Conservation (phyloP, 2,797 vertebrate species). For the Alosa sapidissima region DNA sequence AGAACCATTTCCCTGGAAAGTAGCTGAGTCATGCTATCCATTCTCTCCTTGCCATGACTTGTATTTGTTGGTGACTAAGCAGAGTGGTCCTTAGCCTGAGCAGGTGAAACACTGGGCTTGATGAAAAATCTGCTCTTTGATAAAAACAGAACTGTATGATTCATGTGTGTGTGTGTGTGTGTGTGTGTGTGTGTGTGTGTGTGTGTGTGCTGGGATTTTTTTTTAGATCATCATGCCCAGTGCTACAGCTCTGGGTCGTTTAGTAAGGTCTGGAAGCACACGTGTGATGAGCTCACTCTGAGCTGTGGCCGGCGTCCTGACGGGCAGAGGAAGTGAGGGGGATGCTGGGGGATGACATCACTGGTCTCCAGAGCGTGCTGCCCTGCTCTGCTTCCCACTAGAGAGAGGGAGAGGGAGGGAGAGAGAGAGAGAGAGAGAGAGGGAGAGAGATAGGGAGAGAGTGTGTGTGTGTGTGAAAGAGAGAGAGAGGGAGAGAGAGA, state of each 20-base stretch:
- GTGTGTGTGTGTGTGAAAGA: too few species aligned
- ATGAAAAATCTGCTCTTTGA: background rate
- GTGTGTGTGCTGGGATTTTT: background rate
- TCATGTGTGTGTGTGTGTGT: background rate
- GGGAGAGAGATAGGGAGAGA: too few species aligned
- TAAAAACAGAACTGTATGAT: background rate
- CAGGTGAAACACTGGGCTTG: background rate
- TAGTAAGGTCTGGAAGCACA: conserved; percentile 9
- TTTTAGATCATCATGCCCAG: background rate
- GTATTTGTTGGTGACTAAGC: background rate
- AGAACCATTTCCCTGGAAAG: conserved; percentile 1
- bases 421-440: background rate
- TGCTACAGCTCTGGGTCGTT: background rate
- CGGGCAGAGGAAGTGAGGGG: conserved; percentile 30
- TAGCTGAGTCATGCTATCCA: background rate
- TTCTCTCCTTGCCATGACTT: conserved; percentile 11
- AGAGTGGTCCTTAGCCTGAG: background rate
- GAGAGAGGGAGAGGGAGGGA: background rate
- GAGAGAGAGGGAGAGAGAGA: too few species aligned
- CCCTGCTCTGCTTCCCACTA: background rate
- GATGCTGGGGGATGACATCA: conserved; percentile 25
- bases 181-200: too few species aligned
- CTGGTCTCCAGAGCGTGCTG: background rate
- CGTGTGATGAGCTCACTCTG: conserved; percentile 33
- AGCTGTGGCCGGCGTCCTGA: conserved; percentile 25